These are phyloP conservation scores for Microplitis deprimator DNA, from an alignment of 2,888 invertebrate species.

Conservation along the genomic window DNA sequence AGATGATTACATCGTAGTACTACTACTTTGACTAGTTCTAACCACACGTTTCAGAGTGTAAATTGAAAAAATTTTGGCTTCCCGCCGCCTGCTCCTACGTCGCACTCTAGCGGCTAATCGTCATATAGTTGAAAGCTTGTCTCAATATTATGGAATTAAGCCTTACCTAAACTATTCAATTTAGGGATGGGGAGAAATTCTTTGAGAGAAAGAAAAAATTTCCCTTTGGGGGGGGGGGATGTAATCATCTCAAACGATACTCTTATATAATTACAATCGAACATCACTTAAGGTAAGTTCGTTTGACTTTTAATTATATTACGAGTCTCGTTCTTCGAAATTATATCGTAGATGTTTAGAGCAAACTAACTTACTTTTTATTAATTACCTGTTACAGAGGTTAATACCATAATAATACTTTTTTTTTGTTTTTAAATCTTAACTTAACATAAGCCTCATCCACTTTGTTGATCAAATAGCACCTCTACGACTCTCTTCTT, in stretches of 20 bases:
- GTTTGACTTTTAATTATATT: slow-evolving; percentile 5
- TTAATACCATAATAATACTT: background rate
- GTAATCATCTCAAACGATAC: background rate
- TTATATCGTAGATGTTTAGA: background rate
- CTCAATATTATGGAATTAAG: background rate
- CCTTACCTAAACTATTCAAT: background rate
- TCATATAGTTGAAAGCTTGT: background rate
- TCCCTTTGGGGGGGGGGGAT: background rate
- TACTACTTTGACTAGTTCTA: background rate
- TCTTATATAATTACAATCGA: slow-evolving; percentile 18
- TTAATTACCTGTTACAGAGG: background rate
- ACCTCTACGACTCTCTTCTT: background rate
- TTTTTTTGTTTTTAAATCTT: background rate
- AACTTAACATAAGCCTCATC: background rate
- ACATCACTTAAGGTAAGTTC: slow-evolving; percentile 23
- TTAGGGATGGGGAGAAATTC: background rate
- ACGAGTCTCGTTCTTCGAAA: background rate
- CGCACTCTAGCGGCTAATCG: too few relatives aligned
- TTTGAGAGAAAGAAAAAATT: background rate
- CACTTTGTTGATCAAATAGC: background rate
- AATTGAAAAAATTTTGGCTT: background rate
- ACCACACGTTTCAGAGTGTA: background rate
- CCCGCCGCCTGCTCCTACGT: background rate
- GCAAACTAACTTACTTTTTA: background rate
- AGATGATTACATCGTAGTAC: slow-evolving; percentile 12